Conservation (phyloP, 1,140 invertebrate species). For the Branchinecta lynchi region DNA sequence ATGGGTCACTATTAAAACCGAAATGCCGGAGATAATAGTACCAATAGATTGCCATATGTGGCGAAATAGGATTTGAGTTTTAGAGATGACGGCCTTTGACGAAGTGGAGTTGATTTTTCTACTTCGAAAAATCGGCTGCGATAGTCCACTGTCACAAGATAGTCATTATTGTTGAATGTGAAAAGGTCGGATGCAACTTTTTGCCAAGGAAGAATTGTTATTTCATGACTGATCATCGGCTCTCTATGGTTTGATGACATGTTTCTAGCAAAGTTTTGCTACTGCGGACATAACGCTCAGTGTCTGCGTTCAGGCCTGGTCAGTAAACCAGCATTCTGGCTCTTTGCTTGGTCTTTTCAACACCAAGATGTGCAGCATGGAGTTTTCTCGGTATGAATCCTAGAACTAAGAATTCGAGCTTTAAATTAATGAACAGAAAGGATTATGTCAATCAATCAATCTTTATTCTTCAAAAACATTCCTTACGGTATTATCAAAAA, state of each 20-base stretch:
- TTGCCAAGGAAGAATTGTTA: neutral
- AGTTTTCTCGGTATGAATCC: constrained; percentile 17
- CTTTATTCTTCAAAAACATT: too few species aligned
- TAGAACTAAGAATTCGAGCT: too few species aligned
- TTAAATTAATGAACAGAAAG: too few species aligned
- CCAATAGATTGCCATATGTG: too few species aligned
- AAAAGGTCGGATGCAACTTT: too few species aligned
- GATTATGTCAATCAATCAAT: too few species aligned
- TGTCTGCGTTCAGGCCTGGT: constrained; percentile 32
- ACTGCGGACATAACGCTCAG: constrained; percentile 4
- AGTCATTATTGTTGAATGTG: constrained; percentile 6
- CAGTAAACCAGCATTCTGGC: constrained; percentile 32
- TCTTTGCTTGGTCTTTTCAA: constrained; percentile 28
- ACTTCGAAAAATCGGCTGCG: constrained; percentile 2
- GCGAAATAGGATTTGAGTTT: too few species aligned
- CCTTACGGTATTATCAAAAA: too few species aligned
- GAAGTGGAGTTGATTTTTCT: too few species aligned
- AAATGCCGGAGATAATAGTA: too few species aligned
- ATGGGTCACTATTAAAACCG: too few species aligned
- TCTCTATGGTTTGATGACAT: constrained; percentile 1
- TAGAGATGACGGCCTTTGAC: too few species aligned
- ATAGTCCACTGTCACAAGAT: constrained; percentile 1
- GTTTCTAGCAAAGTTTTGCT: neutral
- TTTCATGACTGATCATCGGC: constrained; percentile 5
- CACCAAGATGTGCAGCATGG: constrained; percentile 18